A percentile compares a stretch with the other conserved stretches of the same genome.
Conservation (phyloP, 1,140 invertebrate species). For the Helicorthomorpha holstii region DNA sequence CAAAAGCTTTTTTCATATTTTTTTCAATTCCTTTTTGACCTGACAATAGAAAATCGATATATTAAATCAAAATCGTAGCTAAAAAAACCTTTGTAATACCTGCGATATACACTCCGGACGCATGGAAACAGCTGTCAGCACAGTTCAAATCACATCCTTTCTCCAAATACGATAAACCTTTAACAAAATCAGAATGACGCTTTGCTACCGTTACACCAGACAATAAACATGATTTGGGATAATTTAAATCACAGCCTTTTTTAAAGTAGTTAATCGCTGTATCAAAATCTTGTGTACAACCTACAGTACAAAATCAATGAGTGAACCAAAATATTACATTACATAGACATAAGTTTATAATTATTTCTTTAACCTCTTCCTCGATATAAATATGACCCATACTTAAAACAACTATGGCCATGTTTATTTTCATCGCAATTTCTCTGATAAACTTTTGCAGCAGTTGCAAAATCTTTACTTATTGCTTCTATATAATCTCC, state of each 20-base stretch:
- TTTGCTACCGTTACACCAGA: slow-evolving; percentile 36
- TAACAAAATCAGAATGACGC: slow-evolving; percentile 16
- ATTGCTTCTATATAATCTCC: slow-evolving; percentile 73
- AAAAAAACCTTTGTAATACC: slow-evolving; percentile 30
- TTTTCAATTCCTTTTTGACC: slow-evolving; percentile 47
- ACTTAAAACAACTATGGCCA: slow-evolving; percentile 67
- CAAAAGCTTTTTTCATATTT: slow-evolving; percentile 55
- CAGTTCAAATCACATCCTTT: slow-evolving; percentile 47
- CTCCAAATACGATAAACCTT: slow-evolving; percentile 45
- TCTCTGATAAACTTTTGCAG: slow-evolving; percentile 53
- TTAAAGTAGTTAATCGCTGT: slow-evolving; percentile 49
- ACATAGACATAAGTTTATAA: background rate
- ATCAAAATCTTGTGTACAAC: slow-evolving; percentile 13
- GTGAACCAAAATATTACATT: too few species aligned
- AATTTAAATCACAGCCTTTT: slow-evolving; percentile 53
- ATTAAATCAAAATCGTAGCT: slow-evolving; percentile 31
- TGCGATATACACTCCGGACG: slow-evolving; percentile 55
- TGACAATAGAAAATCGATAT: slow-evolving; percentile 64
- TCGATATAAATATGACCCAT: slow-evolving; percentile 42
- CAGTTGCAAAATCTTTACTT: slow-evolving; percentile 56
- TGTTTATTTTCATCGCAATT: slow-evolving; percentile 72
- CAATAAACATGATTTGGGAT: slow-evolving; percentile 50
- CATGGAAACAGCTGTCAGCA: slow-evolving; percentile 55
- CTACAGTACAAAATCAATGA: background rate
- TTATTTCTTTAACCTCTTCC: slow-evolving; percentile 20